Percentiles rank a stretch among this genome's conserved stretches.
phyloP scores from a whole-genome alignment of 2,797 vertebrate species.

The Neosilurus mollespiculum region DNA sequence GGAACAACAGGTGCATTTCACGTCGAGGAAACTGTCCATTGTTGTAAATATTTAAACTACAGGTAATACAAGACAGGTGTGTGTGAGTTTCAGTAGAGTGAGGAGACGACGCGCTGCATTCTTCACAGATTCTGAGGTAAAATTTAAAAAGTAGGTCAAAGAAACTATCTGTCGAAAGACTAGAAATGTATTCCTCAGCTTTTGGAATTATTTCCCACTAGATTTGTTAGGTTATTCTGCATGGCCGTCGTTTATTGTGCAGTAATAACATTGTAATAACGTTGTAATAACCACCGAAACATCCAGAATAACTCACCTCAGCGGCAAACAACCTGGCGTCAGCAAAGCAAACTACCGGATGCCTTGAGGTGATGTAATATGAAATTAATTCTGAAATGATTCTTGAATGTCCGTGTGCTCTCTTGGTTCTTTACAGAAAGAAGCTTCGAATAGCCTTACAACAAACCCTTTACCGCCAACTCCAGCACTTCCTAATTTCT shows the following conservation, averaged over 20 bases:
- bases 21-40: background rate
- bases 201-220: background rate
- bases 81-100: background rate
- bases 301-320: background rate
- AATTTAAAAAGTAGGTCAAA: background rate
- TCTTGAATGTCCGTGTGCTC: fast-evolving
- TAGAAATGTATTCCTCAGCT: background rate
- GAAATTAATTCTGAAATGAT: no score
- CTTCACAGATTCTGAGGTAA: background rate
- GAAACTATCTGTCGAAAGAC: background rate
- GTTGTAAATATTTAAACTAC: conserved; percentile 5
- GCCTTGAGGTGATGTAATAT: background rate
- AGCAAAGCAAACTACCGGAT: background rate
- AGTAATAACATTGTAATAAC: background rate
- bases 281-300: background rate
- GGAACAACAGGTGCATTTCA: background rate
- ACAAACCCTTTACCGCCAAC: background rate
- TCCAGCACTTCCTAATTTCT: background rate
- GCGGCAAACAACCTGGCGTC: no score
- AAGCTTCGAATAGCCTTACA: background rate
- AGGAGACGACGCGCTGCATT: background rate
- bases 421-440: background rate
- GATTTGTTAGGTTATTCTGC: background rate
- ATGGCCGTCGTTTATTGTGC: background rate
- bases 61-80: background rate